Conservation (phyloP, 2,888 invertebrate species). For the Encarsia formosa region DNA sequence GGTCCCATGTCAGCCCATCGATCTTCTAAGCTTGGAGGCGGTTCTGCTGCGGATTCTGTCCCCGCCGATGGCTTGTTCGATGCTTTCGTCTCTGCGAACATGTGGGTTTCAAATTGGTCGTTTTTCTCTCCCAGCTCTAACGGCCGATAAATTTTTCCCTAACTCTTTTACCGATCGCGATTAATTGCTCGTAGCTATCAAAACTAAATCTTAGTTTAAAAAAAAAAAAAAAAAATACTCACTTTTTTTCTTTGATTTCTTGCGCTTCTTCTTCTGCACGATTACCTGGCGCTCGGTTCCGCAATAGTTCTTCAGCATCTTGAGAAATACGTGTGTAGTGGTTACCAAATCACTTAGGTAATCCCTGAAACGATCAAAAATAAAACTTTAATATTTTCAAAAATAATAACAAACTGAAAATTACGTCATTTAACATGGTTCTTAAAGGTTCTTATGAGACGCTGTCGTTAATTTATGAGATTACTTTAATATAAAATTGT, state of each 20-base stretch:
- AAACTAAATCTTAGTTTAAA: neutral
- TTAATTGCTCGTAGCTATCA: neutral
- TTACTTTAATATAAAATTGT: too few species aligned
- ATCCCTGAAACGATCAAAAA: slow-evolving; percentile 60
- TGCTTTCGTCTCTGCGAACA: slow-evolving; percentile 17
- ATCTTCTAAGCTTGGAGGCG: slow-evolving; percentile 50
- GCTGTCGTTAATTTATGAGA: too few species aligned
- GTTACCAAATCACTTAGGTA: slow-evolving; percentile 86
- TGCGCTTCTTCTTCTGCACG: slow-evolving; percentile 64
- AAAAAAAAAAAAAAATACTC: slow-evolving; percentile 20
- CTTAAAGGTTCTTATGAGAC: too few species aligned
- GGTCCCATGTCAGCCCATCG: slow-evolving; percentile 63
- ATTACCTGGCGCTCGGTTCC: slow-evolving; percentile 54
- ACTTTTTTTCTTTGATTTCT: slow-evolving; percentile 39
- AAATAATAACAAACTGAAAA: too few species aligned
- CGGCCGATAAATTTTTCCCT: too few species aligned
- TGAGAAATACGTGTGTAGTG: slow-evolving; percentile 84
- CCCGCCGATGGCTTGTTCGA: neutral
- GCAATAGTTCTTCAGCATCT: slow-evolving; percentile 72
- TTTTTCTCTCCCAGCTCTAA: too few species aligned
- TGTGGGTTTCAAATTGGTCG: neutral
- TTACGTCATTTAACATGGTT: too few species aligned
- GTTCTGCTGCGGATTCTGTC: slow-evolving; percentile 4
- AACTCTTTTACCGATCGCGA: too few species aligned
- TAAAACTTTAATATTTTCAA: too few species aligned